Conservation (phyloP, 2,888 invertebrate genomes). For the Spicauda simplicius region DNA sequence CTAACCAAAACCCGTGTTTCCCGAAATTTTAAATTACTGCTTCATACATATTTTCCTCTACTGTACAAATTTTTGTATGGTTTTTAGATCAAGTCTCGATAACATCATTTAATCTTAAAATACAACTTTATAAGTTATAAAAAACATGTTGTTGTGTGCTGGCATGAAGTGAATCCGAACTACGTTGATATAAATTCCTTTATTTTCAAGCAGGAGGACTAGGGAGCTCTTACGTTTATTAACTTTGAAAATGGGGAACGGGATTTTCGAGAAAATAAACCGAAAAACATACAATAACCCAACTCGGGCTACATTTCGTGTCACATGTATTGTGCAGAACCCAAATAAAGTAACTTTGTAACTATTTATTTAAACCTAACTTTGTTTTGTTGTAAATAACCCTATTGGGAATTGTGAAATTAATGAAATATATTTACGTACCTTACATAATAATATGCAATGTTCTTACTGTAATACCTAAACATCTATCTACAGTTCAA, state of each 20-base stretch:
- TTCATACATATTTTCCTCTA: no score
- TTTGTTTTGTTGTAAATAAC: no score
- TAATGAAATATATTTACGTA: no score
- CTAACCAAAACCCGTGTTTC: no score
- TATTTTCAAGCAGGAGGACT: neutral
- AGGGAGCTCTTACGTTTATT: slow-evolving; percentile 13
- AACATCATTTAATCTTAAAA: no score
- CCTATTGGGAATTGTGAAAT: no score
- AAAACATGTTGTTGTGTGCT: neutral
- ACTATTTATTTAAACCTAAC: neutral
- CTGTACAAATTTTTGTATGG: no score
- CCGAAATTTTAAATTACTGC: no score
- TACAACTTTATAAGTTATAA: neutral
- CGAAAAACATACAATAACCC: neutral
- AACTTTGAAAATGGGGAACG: slow-evolving; percentile 6
- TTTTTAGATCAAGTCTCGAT: no score
- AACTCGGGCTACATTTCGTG: neutral
- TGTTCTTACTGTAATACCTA: no score
- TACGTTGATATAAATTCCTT: neutral
- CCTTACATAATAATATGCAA: no score
- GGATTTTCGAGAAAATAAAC: slow-evolving; percentile 13
- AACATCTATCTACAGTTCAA: no score
- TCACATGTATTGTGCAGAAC: neutral
- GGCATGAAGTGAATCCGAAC: neutral
- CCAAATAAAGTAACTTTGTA: neutral